Percentiles rank a stretch among this genome's conserved stretches.
Conservation (phyloP, 2,797 vertebrate genomes). For the Crenuchus spilurus region DNA sequence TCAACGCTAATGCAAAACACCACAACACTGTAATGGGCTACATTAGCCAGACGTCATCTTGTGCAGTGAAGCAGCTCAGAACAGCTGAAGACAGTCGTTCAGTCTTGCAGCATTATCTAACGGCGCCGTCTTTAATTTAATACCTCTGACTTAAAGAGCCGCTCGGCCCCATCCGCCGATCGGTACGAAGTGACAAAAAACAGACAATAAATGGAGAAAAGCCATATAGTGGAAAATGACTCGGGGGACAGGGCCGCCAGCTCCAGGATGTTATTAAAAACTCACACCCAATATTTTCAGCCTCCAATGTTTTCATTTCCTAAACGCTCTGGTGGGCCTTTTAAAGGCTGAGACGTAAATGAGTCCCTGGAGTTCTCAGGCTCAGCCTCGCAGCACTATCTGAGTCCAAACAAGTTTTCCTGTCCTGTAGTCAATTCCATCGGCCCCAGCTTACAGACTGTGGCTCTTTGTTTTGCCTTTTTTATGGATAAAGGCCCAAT, state of each 20-base stretch:
- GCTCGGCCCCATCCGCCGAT: neutral
- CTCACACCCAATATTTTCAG: conserved; percentile 23
- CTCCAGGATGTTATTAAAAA: conserved; percentile 26
- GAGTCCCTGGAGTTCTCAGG: conserved; percentile 38
- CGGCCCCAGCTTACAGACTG: conserved; percentile 22
- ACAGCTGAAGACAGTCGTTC: conserved; percentile 20
- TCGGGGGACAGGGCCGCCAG: conserved; percentile 3
- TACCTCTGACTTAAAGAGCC: conserved; percentile 12
- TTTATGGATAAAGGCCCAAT: conserved; percentile 1
- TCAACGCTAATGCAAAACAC: neutral
- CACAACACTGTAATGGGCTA: conserved; percentile 11
- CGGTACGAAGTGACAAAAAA: conserved; percentile 15
- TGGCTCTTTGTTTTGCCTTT: conserved; percentile 23
- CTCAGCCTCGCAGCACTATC: neutral
- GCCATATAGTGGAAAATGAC: conserved; percentile 31
- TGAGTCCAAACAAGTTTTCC: conserved; percentile 11
- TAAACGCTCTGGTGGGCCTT: conserved; percentile 46
- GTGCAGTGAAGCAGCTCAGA: conserved; percentile 9
- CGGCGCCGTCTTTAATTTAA: conserved; percentile 17
- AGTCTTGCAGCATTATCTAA: neutral
- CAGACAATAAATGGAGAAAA: conserved; percentile 22
- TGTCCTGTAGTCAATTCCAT: conserved; percentile 23
- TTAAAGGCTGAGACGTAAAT: conserved; percentile 46
- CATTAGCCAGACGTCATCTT: conserved; percentile 24
- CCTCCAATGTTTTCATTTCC: conserved; percentile 32